Evolutionary conservation across 1,140 invertebrate species (phyloP).

Genomic region (Solen grandis): DNA sequence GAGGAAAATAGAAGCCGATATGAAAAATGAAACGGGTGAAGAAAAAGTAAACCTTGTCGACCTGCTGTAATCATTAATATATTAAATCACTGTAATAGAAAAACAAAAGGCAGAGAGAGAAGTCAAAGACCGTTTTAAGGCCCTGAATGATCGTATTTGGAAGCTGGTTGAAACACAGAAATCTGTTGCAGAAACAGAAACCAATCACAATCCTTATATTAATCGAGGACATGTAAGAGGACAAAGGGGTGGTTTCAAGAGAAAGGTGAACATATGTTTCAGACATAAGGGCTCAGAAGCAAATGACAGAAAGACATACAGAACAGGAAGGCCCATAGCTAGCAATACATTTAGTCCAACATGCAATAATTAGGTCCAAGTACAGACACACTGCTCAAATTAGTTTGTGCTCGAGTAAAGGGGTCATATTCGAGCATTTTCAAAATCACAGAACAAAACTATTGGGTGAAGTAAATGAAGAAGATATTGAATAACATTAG

Average conservation of each 20-base stretch:
- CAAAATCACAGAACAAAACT: conserved; percentile 13
- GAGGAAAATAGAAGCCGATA: not conserved
- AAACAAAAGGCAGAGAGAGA: not conserved
- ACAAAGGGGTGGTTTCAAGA: not conserved
- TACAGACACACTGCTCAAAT: not conserved
- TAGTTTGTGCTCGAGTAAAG: conserved; percentile 18
- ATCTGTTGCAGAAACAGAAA: not conserved
- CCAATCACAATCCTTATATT: not conserved
- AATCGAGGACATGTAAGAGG: too few species aligned
- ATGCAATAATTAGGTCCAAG: not conserved
- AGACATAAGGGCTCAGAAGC: not conserved
- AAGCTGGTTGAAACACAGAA: not conserved
- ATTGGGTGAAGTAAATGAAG: not conserved
- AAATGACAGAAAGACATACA: not conserved
- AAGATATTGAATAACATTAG: conserved; percentile 4
- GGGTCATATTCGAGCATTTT: conserved; percentile 28
- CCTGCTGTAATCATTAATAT: too few species aligned
- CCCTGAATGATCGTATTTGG: not conserved
- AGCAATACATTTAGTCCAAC: not conserved
- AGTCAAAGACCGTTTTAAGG: not conserved
- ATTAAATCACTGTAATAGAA: not conserved
- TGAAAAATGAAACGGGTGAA: not conserved
- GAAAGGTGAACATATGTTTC: not conserved
- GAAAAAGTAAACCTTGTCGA: not conserved
- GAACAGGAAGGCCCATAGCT: conserved; percentile 7